Percentiles rank a stretch among this genome's conserved stretches.
These are phyloP conservation scores for Tenodera sinensis DNA, from an alignment of 2,888 invertebrate genomes.

Conservation along the genomic window DNA sequence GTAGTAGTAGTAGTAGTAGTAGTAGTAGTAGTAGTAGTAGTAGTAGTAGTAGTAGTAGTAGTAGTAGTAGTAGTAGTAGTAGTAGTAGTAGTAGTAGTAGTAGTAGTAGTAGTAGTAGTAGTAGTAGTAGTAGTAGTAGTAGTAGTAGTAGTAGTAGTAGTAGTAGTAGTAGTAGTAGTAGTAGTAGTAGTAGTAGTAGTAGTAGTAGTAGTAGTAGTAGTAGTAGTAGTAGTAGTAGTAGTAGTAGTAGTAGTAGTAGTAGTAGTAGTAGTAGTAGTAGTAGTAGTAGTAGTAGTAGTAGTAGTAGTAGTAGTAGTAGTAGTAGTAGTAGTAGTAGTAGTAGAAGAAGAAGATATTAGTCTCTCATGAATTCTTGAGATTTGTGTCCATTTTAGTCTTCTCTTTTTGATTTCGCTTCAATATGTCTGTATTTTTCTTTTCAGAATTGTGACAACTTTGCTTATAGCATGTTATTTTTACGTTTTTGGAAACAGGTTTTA, in stretches of 20 bases:
- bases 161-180: background rate
- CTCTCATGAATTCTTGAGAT: no score
- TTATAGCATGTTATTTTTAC: no score
- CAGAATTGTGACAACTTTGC: no score
- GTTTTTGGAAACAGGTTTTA: no score
- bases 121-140: background rate
- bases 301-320: background rate
- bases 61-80: background rate
- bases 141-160: background rate
- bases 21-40: background rate
- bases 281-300: background rate
- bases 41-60: background rate
- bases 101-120: background rate
- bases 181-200: background rate
- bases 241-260: background rate
- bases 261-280: background rate
- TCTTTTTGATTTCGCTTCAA: no score
- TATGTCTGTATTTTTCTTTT: no score
- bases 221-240: background rate
- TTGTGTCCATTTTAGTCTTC: no score
- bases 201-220: background rate
- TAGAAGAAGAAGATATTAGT: background rate
- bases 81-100: background rate
- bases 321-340: background rate
- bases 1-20: background rate